Base-by-base conservation (phyloP, 2,888 invertebrate species). In the Pharmacophagus antenor region DNA sequence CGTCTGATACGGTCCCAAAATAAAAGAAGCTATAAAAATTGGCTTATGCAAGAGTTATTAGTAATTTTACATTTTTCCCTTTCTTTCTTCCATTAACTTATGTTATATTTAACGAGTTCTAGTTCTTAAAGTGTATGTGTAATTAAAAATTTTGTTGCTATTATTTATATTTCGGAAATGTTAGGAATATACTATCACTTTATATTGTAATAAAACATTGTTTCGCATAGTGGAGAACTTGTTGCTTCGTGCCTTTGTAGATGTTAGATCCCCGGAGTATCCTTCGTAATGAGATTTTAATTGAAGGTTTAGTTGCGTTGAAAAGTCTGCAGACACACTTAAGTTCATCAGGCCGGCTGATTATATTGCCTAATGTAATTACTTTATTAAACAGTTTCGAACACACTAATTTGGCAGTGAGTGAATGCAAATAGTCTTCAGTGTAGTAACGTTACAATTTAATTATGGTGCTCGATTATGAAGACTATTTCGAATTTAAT, bases 311-410 rank as follows among this genome's bases (percentile, higher is more conserved):
- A 69, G 71, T 68, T 70, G 67, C 74, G 68, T 71, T 73, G 81
- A 85, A 82, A 82, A 77, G 78, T 65, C 81, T 77, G 72, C 81
- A 71, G 84, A 81, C 83, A 78, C 82, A 70, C 76, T 74, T 80
- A 88, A 86, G 80, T 81, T 83, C 80, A 87, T 87, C 85, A 87
- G 74, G 70, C 74, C 68, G 71, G 66, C 69, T 74, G 73, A 86
- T 88, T 84, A 86, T 79, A 76, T 84, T 81, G 76, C 77, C 76
- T 84, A 88, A 88, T 83, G 84, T 86, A 84, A 88, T 88, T 87
- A 83, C 79, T 69, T 73, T 70, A 76, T 79, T 77, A 69, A 73
- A 78, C 75, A 74, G 76, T 75, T 74, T 72, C 69, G 68, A 67
- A 15, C 15, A n/a, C 15, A 37, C n/a, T n/a, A n/a, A 58, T 65